Evolutionary conservation across 1,140 invertebrate genomes (phyloP).

Genomic region (Sycophila sp.): DNA sequence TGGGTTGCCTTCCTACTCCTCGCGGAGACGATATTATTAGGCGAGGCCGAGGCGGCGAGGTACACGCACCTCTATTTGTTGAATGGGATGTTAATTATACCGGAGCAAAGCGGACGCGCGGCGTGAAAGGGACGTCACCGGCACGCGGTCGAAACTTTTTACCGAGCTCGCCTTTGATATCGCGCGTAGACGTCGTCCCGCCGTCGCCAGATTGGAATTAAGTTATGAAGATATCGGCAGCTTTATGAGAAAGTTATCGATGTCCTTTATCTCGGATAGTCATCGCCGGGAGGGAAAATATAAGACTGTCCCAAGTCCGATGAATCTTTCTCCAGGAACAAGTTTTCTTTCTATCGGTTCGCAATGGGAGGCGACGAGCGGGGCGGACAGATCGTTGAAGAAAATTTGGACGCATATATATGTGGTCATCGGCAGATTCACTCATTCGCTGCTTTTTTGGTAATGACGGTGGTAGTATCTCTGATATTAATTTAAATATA

Average conservation of each 20-base stretch:
- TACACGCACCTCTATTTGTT: slow-evolving; percentile 30
- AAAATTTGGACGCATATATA: too few species aligned
- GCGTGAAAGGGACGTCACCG: not conserved
- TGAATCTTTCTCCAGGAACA: not conserved
- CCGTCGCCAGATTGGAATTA: slow-evolving; percentile 14
- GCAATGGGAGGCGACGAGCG: too few species aligned
- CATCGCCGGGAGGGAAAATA: not conserved
- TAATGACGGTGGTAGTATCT: too few species aligned
- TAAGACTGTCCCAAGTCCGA: not conserved
- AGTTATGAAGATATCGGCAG: slow-evolving; percentile 21
- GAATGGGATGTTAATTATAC: slow-evolving; percentile 39
- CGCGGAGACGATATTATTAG: slow-evolving; percentile 22
- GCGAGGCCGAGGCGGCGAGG: not conserved
- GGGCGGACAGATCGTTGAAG: too few species aligned
- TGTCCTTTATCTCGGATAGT: slow-evolving; percentile 2
- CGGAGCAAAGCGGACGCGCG: slow-evolving; percentile 3
- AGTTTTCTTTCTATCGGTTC: not conserved
- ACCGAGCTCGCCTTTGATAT: not conserved
- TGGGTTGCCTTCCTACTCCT: too few species aligned
- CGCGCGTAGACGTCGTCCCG: too few species aligned
- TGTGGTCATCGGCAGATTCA: too few species aligned
- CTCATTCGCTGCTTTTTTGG: too few species aligned
- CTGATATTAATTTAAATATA: too few species aligned
- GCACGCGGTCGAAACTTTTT: slow-evolving; percentile 24
- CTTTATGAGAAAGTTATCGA: slow-evolving; percentile 30